Percentiles rank a stretch among this genome's conserved stretches.
phyloP scores from a whole-genome alignment of 1,140 invertebrate species.

The Halictus rubicundus region DNA sequence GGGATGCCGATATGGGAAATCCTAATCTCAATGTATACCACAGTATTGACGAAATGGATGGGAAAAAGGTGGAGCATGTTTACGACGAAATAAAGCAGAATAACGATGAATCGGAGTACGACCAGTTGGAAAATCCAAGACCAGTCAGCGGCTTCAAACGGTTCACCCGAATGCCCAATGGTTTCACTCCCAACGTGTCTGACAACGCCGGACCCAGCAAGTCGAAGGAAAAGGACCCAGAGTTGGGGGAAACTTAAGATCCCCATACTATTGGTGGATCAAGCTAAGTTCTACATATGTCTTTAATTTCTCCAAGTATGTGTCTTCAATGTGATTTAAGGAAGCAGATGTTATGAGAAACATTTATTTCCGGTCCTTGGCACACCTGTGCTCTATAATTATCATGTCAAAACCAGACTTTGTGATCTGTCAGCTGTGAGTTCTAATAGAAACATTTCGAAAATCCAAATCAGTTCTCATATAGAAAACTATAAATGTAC shows the following conservation, averaged over 20 bases:
- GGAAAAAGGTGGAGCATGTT: constrained; percentile 89
- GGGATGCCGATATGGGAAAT: constrained; percentile 91
- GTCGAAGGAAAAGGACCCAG: constrained; percentile 61
- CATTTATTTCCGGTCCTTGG: background rate
- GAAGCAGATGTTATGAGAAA: background rate
- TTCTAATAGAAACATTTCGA: background rate
- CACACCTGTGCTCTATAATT: background rate
- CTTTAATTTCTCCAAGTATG: background rate
- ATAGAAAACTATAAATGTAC: background rate
- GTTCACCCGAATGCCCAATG: constrained; percentile 89
- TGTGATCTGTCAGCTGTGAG: background rate
- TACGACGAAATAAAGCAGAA: constrained; percentile 96
- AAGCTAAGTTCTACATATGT: background rate
- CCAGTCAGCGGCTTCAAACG: constrained; percentile 88
- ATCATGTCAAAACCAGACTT: background rate
- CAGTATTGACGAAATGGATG: constrained; percentile 87
- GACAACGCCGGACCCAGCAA: constrained; percentile 65
- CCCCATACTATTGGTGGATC: background rate
- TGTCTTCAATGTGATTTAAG: constrained; percentile 11
- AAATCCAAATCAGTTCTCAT: background rate
- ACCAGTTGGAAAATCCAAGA: constrained; percentile 92
- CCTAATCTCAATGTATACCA: constrained; percentile 91
- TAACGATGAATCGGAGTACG: constrained; percentile 89
- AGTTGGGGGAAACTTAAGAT: constrained; percentile 59
- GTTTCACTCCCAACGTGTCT: constrained; percentile 68